A percentile compares a stretch with the other conserved stretches of the same genome.
Conservation (phyloP, 1,140 invertebrate genomes). For the Halotydeus destructor region DNA sequence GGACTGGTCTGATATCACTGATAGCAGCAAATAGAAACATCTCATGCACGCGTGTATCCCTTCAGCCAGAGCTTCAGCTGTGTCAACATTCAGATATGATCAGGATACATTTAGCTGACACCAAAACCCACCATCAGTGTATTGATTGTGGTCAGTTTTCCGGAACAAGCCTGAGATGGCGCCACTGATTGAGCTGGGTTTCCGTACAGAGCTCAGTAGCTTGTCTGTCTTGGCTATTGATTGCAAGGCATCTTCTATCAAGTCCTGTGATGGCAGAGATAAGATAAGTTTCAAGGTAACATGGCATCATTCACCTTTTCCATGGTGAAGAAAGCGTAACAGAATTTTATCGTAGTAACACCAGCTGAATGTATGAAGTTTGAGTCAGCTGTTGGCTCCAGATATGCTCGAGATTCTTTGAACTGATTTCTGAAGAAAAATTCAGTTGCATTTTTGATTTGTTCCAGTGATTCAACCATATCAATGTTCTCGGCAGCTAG, state of each 20-base stretch:
- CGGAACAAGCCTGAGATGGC: neutral
- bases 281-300: neutral
- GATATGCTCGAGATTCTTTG: neutral
- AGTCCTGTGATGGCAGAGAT: neutral
- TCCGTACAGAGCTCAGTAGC: neutral
- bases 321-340: too few species aligned
- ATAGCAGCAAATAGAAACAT: too few species aligned
- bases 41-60: too few species aligned
- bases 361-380: too few species aligned
- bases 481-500: too few species aligned
- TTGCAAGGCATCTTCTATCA: neutral
- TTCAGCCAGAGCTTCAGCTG: too few species aligned
- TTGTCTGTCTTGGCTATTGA: neutral
- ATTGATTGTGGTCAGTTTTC: constrained; percentile 1
- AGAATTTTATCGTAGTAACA: too few species aligned
- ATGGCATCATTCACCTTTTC: neutral
- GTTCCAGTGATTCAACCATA: too few species aligned
- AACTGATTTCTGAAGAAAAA: neutral
- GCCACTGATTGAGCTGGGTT: neutral
- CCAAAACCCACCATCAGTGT: constrained; percentile 1
- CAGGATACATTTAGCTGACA: too few species aligned
- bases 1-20: too few species aligned
- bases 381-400: neutral
- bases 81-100: too few species aligned
- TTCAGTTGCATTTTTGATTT: too few species aligned